Conservation (phyloP, 1,140 invertebrate genomes). For the Oedothorax gibbosus region DNA sequence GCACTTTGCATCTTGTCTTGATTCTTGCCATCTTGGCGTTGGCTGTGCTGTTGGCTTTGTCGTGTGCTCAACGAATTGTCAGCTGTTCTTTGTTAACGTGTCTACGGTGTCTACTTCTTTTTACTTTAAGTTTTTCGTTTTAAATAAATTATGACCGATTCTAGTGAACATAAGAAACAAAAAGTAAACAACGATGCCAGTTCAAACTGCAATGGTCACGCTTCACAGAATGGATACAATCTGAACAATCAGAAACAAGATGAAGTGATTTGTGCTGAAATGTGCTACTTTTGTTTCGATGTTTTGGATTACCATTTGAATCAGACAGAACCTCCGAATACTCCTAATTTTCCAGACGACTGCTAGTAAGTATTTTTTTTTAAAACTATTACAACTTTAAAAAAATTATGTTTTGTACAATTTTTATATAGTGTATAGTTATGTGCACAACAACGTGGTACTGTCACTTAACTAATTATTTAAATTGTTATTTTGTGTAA, state of each 20-base stretch:
- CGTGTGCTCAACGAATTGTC: too few species aligned
- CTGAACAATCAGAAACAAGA: not conserved
- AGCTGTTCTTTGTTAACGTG: too few species aligned
- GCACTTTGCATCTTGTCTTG: too few species aligned
- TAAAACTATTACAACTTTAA: not conserved
- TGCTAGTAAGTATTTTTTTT: slow-evolving; percentile 82
- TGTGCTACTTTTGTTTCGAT: slow-evolving; percentile 98
- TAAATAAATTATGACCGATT: not conserved
- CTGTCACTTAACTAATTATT: not conserved
- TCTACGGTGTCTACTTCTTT: too few species aligned
- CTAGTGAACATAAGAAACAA: not conserved
- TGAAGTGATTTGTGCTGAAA: slow-evolving; percentile 73
- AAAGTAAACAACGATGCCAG: not conserved
- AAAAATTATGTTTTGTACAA: too few species aligned
- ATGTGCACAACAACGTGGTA: not conserved
- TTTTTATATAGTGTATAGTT: not conserved
- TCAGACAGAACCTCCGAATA: slow-evolving; percentile 88
- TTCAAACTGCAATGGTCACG: not conserved
- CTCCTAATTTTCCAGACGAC: slow-evolving; percentile 91
- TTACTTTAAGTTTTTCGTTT: too few species aligned
- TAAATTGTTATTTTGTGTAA: not conserved
- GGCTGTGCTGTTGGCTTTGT: too few species aligned
- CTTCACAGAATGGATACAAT: slow-evolving; percentile 6
- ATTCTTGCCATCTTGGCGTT: too few species aligned
- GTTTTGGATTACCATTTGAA: slow-evolving; percentile 93